A percentile compares a stretch with the other conserved stretches of the same genome.
Evolutionary conservation across 2,888 invertebrate genomes (phyloP).

Genomic region (Clostera curtula): DNA sequence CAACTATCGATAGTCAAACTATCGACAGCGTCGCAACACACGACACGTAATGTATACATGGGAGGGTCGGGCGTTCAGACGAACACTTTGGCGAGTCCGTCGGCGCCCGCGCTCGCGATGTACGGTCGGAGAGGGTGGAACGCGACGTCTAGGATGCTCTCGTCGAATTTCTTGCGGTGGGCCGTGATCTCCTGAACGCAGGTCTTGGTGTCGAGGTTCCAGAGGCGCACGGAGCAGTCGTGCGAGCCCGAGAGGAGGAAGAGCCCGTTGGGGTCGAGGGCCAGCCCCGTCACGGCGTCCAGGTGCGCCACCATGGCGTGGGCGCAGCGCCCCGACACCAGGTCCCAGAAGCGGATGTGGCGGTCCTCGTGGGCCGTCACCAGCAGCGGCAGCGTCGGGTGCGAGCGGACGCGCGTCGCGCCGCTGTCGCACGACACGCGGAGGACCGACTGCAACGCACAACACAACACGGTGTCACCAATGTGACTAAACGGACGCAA

Average conservation of each 20-base stretch:
- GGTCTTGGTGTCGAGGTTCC: constrained; percentile 99
- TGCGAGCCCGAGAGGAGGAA: constrained; percentile 98
- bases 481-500: constrained; percentile 64
- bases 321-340: constrained; percentile 92
- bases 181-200: constrained; percentile 99
- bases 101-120: constrained; percentile 99
- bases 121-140: constrained; percentile 99
- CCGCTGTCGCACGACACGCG: constrained; percentile 78
- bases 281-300: constrained; percentile 98
- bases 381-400: constrained; percentile 96
- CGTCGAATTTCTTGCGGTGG: constrained; percentile 99
- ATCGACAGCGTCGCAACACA: no score
- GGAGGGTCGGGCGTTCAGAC: constrained; percentile 71
- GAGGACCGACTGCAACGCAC: constrained; percentile 74
- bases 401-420: constrained; percentile 89
- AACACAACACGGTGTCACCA: constrained; percentile 79
- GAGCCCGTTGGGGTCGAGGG: constrained; percentile 98
- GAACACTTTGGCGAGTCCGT: constrained; percentile 99
- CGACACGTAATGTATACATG: constrained; percentile 39
- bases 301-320: constrained; percentile 99
- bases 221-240: constrained; percentile 98
- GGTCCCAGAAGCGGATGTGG: constrained; percentile 99
- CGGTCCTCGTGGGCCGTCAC: constrained; percentile 99
- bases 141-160: constrained; percentile 98
- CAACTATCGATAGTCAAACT: constrained; percentile 45